phyloP scores from a whole-genome alignment of 1,140 invertebrate genomes.

The Hycleus phaleratus region DNA sequence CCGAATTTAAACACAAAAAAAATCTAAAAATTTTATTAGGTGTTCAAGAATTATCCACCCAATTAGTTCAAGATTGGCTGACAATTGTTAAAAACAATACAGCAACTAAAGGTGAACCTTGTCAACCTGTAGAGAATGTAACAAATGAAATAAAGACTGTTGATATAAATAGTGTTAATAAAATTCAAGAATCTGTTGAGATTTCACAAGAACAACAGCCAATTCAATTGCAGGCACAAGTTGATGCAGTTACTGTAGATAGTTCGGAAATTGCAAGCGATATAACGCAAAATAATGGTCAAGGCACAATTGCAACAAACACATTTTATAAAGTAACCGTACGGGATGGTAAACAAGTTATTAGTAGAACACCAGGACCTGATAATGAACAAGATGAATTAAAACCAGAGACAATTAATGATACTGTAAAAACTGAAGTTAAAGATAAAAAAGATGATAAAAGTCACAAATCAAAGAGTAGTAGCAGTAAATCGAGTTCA shows the following conservation, averaged over 20 bases:
- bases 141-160: neutral
- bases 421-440: slow-evolving; percentile 19
- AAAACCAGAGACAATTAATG: slow-evolving; percentile 5
- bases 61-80: slow-evolving; percentile 86
- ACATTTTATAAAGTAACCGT: slow-evolving; percentile 60
- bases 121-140: slow-evolving; percentile 4
- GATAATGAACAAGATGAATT: slow-evolving; percentile 33
- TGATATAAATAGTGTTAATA: neutral
- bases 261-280: neutral
- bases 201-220: too few relatives aligned
- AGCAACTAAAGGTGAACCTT: neutral
- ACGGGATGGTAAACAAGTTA: slow-evolving; percentile 64
- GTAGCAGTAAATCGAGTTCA: slow-evolving; percentile 36
- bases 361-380: slow-evolving; percentile 52
- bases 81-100: slow-evolving; percentile 69
- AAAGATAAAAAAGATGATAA: slow-evolving; percentile 25
- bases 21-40: slow-evolving; percentile 26
- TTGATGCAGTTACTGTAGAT: slow-evolving; percentile 6
- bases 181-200: too few relatives aligned
- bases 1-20: neutral
- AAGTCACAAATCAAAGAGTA: slow-evolving; percentile 34
- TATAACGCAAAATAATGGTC: neutral
- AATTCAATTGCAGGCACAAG: too few relatives aligned
- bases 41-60: slow-evolving; percentile 53
- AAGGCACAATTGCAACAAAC: slow-evolving; percentile 27